Percentiles rank a stretch among this genome's conserved stretches.
These are phyloP conservation scores for Plumapathes pennacea DNA, from an alignment of 92 coral and sea anemone species.

Conservation along the genomic window DNA sequence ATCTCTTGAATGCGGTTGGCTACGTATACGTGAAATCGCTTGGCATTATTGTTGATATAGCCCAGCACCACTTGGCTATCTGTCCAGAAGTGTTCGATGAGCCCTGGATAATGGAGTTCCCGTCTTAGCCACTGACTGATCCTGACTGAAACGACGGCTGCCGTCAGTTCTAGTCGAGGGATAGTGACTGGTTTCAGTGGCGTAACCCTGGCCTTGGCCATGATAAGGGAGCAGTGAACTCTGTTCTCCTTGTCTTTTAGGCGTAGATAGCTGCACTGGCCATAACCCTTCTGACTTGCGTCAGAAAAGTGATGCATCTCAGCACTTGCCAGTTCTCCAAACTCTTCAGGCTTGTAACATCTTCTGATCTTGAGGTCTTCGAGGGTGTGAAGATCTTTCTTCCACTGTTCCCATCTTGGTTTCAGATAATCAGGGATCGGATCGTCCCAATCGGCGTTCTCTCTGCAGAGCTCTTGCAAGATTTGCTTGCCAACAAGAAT, in stretches of 20 bases:
- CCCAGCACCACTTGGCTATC: constrained; percentile 64
- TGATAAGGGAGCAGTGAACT: constrained; percentile 46
- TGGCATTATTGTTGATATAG: constrained; percentile 50
- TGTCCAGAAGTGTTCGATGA: constrained; percentile 52
- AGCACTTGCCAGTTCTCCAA: constrained; percentile 15
- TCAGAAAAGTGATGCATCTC: constrained; percentile 65
- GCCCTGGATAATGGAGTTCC: constrained; percentile 35
- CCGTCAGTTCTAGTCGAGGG: constrained; percentile 52
- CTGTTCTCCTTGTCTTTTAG: constrained; percentile 27
- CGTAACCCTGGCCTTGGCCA: constrained; percentile 56
- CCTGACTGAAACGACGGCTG: constrained; percentile 56
- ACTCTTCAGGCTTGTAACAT: constrained; percentile 54
- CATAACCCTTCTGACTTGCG: constrained; percentile 47
- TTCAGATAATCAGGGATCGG: constrained; percentile 21
- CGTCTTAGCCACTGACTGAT: constrained; percentile 36
- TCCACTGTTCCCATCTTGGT: constrained; percentile 44
- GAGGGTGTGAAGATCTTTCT: constrained; percentile 15
- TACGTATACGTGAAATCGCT: constrained; percentile 52
- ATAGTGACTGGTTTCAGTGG: constrained; percentile 53
- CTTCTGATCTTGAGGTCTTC: constrained; percentile 28
- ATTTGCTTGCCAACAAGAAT: constrained; percentile 52
- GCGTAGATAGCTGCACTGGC: constrained; percentile 57
- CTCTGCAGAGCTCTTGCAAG: constrained; percentile 44
- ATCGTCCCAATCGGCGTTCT: constrained; percentile 35
- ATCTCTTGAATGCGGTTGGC: constrained; percentile 59